Evolutionary conservation across 2,113 vertebrate species (phyloP), one percentile per base, ranked within the genome.

Genomic region (Apus apus): DNA sequence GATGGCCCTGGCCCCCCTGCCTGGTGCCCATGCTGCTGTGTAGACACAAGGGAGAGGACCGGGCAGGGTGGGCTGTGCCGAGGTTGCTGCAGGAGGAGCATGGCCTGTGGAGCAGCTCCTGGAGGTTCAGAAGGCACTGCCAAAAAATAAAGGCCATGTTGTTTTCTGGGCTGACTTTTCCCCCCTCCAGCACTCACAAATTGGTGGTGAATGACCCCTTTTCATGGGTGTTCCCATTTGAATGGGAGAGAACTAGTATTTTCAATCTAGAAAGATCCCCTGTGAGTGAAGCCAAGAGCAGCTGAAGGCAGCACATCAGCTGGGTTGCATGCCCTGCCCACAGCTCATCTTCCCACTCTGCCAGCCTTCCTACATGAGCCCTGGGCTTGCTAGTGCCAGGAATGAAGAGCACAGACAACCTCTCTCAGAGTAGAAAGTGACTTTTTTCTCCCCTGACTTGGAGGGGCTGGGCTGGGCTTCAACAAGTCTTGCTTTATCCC

Each of bases 251-350:
- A 72, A 76, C 7, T n/a, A 19, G 77, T 1, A 4, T 17, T 90
- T 80, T 36, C 18, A 21, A 15, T 8, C 32, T 34, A 27, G 64
- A 80, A 71, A 8, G 46, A 19, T 25, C 27, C 50, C 8, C 82
- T 29, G 16, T 17, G 29, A 43, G 54, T 27, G 10, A 34, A 87
- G 78, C 32, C 15, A n/a, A 13, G 19, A 1, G 34, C 91, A 72
- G 71, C 61, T 58, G 82, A 36, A 30, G 67, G 40, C 54, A 23
- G 38, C 1, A 15, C 34, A 15, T 7, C 30, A 32, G 83, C 81
- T 4, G 2, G 60, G 62, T 62, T 67, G 66, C 2, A 1, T 1
- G 0, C 74, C 58, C 16, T 1, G 34, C 23, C 0, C 13, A 29
- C 19, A 81, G 70, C 54, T n/a, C 48, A 68, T 13, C 48, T 46